Evolutionary conservation across 2,888 invertebrate genomes (phyloP).

Genomic region (Thysanoteuthis rhombus): DNA sequence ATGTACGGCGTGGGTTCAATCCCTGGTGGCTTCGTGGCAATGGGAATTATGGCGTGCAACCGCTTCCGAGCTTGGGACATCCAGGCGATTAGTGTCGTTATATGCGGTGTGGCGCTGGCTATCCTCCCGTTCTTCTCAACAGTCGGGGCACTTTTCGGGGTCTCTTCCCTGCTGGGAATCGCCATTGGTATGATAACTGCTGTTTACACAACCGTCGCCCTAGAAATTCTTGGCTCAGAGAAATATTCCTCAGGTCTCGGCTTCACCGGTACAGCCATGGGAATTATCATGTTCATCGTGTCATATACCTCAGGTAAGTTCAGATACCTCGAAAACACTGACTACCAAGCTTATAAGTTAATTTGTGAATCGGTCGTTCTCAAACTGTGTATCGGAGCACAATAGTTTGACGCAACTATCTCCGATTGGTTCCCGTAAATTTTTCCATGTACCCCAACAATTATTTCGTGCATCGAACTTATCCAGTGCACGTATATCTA

Average conservation of each 20-base stretch:
- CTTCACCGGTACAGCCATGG: slow-evolving; percentile 26
- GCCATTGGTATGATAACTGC: slow-evolving; percentile 1
- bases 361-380: no score
- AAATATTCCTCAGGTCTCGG: slow-evolving; percentile 22
- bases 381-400: no score
- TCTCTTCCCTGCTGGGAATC: background rate
- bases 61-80: background rate
- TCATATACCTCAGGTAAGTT: background rate
- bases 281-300: background rate
- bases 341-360: no score
- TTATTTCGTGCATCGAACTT: no score
- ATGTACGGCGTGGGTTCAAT: slow-evolving; percentile 21
- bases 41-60: background rate
- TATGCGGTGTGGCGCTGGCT: background rate
- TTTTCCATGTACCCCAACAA: no score
- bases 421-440: no score
- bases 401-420: no score
- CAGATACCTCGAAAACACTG: background rate
- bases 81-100: background rate
- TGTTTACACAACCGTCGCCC: background rate
- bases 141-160: background rate
- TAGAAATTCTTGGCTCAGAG: slow-evolving; percentile 13
- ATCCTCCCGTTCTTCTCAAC: background rate
- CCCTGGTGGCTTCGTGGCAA: slow-evolving; percentile 13
- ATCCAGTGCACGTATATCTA: no score